A percentile compares a stretch with the other conserved stretches of the same genome.
Evolutionary conservation across 1,140 invertebrate species (phyloP).

Genomic region (Cyclargus thomasi): DNA sequence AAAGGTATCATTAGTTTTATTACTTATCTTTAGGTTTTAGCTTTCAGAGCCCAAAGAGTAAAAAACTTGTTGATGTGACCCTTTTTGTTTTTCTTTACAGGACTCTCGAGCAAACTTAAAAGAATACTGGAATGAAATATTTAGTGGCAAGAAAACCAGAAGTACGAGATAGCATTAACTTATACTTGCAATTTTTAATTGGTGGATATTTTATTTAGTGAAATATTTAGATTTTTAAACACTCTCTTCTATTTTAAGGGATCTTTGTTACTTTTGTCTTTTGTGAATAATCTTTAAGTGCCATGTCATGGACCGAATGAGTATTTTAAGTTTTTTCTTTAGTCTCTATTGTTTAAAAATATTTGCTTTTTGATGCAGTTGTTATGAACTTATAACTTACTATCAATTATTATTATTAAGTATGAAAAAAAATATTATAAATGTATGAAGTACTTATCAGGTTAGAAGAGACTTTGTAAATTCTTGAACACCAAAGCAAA

Average conservation of each 20-base stretch:
- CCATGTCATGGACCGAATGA: neutral
- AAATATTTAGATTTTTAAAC: neutral
- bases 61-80: no score
- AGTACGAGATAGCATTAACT: slow-evolving; percentile 32
- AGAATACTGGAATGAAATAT: slow-evolving; percentile 58
- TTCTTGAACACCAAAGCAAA: neutral
- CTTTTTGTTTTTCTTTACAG: slow-evolving; percentile 37
- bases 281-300: neutral
- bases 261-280: no score
- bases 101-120: slow-evolving; percentile 53
- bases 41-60: neutral
- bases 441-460: neutral
- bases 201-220: neutral
- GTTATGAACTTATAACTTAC: no score
- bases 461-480: neutral
- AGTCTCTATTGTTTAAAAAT: neutral
- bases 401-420: no score
- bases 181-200: neutral
- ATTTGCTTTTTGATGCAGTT: neutral
- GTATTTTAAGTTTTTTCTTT: neutral
- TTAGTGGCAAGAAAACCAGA: slow-evolving; percentile 42
- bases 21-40: neutral
- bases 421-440: no score
- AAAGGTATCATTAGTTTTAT: slow-evolving; percentile 39
- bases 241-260: neutral